Percentiles rank a stretch among this genome's conserved stretches.
These are phyloP conservation scores for Lycaena phlaeas DNA, from an alignment of 2,888 invertebrate species.

Conservation along the genomic window DNA sequence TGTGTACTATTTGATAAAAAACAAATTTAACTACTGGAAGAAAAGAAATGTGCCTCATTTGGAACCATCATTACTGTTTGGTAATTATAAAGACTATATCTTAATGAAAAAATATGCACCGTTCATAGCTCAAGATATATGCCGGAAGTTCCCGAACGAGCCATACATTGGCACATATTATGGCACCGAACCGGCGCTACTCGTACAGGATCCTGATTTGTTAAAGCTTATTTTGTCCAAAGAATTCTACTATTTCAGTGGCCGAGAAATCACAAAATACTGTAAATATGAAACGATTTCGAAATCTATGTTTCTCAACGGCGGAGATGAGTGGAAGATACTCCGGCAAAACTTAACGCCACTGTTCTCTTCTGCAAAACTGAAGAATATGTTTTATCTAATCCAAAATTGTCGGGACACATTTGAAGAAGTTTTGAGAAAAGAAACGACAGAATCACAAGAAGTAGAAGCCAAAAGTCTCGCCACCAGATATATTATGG, in stretches of 20 bases:
- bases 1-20: constrained; percentile 22
- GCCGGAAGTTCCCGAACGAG: constrained; percentile 30
- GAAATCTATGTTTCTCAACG: constrained; percentile 32
- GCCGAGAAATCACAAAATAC: constrained; percentile 36
- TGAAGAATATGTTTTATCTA: constrained; percentile 49
- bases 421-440: constrained; percentile 33
- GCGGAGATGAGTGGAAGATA: constrained; percentile 47
- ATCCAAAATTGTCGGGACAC: constrained; percentile 30
- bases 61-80: constrained; percentile 34
- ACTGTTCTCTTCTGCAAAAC: constrained; percentile 43
- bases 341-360: constrained; percentile 44
- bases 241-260: constrained; percentile 46
- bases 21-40: constrained; percentile 38
- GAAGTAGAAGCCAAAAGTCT: constrained; percentile 28
- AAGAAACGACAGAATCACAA: constrained; percentile 17
- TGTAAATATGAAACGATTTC: constrained; percentile 30
- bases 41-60: constrained; percentile 31
- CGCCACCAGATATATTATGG: constrained; percentile 40
- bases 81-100: constrained; percentile 38
- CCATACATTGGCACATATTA: constrained; percentile 42
- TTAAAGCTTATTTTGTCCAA: constrained; percentile 39
- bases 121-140: constrained; percentile 28
- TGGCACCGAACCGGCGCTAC: constrained; percentile 41
- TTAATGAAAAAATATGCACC: constrained; percentile 28
- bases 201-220: constrained; percentile 39